These are phyloP conservation scores for Heloderma charlesbogerti DNA, from an alignment of 2,113 vertebrate genomes.

Conservation along the genomic window DNA sequence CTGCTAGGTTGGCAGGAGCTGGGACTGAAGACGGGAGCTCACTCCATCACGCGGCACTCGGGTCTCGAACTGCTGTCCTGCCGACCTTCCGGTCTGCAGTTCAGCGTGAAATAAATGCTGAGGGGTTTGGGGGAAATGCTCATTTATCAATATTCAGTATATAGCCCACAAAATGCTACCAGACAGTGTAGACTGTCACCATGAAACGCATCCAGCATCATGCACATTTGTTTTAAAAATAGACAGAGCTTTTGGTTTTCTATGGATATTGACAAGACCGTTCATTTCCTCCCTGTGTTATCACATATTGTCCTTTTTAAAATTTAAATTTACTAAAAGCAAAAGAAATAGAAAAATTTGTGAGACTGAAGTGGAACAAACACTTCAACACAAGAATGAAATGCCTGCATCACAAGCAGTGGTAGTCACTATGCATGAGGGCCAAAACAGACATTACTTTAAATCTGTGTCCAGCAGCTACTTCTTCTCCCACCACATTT, in stretches of 20 bases:
- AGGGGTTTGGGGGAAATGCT: not conserved
- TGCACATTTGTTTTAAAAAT: not conserved
- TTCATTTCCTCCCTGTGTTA: not conserved
- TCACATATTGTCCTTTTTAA: not conserved
- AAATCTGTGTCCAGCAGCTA: not conserved
- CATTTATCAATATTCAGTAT: not conserved
- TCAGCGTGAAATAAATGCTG: not conserved
- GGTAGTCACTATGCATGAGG: not conserved
- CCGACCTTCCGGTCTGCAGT: too few species aligned
- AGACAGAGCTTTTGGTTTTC: not conserved
- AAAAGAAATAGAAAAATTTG: not conserved
- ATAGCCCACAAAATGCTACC: not conserved
- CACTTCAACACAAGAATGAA: not conserved
- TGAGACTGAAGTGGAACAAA: not conserved
- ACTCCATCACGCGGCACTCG: too few species aligned
- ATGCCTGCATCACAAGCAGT: too few species aligned
- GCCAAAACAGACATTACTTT: not conserved
- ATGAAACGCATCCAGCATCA: not conserved
- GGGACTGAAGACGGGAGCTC: too few species aligned
- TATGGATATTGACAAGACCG: not conserved
- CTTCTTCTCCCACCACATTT: too few species aligned
- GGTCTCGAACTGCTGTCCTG: too few species aligned
- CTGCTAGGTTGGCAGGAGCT: too few species aligned
- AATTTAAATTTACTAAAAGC: not conserved
- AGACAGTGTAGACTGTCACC: not conserved